Evolutionary conservation across 2,113 vertebrate species (phyloP), one percentile per base, ranked within the genome.

Genomic region (Lophotis ruficrista): DNA sequence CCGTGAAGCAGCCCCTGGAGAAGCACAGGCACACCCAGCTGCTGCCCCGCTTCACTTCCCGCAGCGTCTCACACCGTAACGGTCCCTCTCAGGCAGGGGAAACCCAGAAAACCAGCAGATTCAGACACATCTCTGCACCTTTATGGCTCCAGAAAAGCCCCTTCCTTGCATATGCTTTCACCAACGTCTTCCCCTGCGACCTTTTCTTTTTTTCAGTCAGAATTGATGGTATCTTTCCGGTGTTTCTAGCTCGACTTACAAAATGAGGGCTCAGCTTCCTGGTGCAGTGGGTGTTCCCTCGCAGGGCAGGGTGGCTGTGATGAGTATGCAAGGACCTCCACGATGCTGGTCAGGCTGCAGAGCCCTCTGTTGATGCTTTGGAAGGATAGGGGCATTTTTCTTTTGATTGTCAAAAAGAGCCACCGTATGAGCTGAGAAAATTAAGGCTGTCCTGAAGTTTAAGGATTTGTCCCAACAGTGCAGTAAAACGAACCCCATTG

Each of bases 21-120:
- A 57, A 89, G 73, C 58, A 47, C 23, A 61, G 54, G 35, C 70
- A 14, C 68, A 48, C 11, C 3, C n/a, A 57, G 38, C 75, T 90
- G 62, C 70, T 94, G 79, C 43, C 61, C 51, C 4, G 3, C 28
- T 25, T 85, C 70, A 33, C 76, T 78, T 93, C 81, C 66, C 0
- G 1, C 57, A 79, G 51, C 77, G 68, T n/a, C 83, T 56, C 37
- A 0, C 22, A 10, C 65, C 1, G 0, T 14, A 13, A 0, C 1
- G 2, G 33, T 30, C 43, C 56, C 17, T 15, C 21, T 37, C 60
- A 28, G 62, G 48, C 27, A 33, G 37, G 43, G 38, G 4, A 1
- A 81, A 23, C 35, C 14, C 61, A 35, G 17, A 72, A 22, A 73
- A n/a, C 0, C 41, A n/a, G 14, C 41, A 54, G 60, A 25, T 6